phyloP scores from a whole-genome alignment of 2,888 invertebrate species.

The Lithosia quadra region DNA sequence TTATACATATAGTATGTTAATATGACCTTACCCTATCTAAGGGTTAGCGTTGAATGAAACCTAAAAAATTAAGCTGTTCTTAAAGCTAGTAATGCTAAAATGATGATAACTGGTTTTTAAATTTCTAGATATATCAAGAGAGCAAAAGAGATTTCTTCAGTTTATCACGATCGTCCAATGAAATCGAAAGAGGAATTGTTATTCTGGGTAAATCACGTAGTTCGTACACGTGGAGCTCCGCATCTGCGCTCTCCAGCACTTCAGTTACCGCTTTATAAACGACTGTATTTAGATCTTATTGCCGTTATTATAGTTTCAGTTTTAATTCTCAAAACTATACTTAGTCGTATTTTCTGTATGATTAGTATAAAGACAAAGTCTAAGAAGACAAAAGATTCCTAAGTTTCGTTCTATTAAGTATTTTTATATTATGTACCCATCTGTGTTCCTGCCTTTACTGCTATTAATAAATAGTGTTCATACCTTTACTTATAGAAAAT shows the following conservation, averaged over 20 bases:
- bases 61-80: too few relatives aligned
- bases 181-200: conserved; percentile 60
- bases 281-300: conserved; percentile 63
- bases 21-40: too few relatives aligned
- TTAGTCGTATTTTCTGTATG: not conserved
- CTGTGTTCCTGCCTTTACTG: too few relatives aligned
- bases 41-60: too few relatives aligned
- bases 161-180: conserved; percentile 63
- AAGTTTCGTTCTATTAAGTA: not conserved
- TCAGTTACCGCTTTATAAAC: conserved; percentile 63
- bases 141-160: conserved; percentile 60
- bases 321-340: not conserved
- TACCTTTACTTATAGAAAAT: too few relatives aligned
- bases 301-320: conserved; percentile 27
- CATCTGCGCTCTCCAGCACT: conserved; percentile 66
- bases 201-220: conserved; percentile 70
- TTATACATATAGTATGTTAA: too few relatives aligned
- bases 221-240: conserved; percentile 61
- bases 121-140: conserved; percentile 59
- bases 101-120: not conserved
- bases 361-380: not conserved
- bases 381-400: not conserved
- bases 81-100: not conserved
- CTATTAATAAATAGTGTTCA: too few relatives aligned
- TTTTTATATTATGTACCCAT: too few relatives aligned